Evolutionary conservation across 2,113 vertebrate genomes (phyloP).

Genomic region (Pollachius pollachius): DNA sequence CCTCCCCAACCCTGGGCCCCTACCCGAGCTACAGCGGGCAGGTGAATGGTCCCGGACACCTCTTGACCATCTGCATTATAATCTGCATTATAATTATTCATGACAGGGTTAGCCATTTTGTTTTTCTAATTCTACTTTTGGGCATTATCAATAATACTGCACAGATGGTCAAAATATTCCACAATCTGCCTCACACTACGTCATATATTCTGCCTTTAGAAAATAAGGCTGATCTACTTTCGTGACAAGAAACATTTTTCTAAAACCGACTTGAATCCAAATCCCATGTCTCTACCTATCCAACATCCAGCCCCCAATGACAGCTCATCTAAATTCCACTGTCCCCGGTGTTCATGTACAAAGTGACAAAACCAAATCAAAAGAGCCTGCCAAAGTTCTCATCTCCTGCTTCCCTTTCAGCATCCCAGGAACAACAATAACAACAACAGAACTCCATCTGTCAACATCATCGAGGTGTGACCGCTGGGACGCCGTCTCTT

Average conservation of each 20-base stretch:
- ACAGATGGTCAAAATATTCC: not conserved
- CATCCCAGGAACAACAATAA: constrained; percentile 69
- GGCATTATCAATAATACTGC: constrained; percentile 18
- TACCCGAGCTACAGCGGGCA: constrained; percentile 58
- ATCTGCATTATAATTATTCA: constrained; percentile 41
- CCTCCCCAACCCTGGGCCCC: constrained; percentile 38
- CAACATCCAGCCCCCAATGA: not conserved
- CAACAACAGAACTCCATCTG: constrained; percentile 68
- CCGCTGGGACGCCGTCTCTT: constrained; percentile 41
- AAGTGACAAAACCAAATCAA: not conserved
- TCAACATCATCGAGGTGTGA: constrained; percentile 77
- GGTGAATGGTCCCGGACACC: constrained; percentile 66
- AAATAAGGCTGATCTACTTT: not conserved
- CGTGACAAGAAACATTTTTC: not conserved
- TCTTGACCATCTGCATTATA: constrained; percentile 30
- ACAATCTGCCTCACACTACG: constrained; percentile 19
- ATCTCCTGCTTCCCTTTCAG: constrained; percentile 52
- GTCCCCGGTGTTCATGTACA: constrained; percentile 41
- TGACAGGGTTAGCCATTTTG: constrained; percentile 34
- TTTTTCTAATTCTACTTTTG: not conserved
- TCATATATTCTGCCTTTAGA: constrained; percentile 12
- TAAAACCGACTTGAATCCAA: not conserved
- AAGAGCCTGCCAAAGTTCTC: not conserved
- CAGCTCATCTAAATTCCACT: not conserved
- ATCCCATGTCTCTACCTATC: not conserved